Evolutionary conservation across 2,113 vertebrate species (phyloP).

Genomic region (Engystomops pustulosus): DNA sequence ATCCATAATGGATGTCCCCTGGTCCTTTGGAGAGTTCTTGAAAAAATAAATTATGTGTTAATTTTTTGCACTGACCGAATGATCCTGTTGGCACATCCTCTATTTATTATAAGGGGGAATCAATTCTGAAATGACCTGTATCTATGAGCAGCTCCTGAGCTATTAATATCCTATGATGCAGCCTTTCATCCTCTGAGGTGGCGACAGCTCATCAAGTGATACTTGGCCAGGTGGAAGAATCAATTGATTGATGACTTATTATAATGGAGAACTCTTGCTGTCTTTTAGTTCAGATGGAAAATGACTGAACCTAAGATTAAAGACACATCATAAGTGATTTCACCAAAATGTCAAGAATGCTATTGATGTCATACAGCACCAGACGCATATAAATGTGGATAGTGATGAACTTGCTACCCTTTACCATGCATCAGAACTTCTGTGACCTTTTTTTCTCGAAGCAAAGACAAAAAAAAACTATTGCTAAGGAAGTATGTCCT

Average conservation of each 20-base stretch:
- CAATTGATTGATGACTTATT: conserved; percentile 8
- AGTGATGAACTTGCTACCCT: too few relatives aligned
- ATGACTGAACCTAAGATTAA: neutral
- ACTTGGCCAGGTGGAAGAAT: neutral
- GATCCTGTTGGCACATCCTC: neutral
- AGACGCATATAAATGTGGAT: too few relatives aligned
- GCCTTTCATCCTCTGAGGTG: conserved; percentile 29
- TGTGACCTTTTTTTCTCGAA: too few relatives aligned
- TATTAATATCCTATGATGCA: conserved; percentile 10
- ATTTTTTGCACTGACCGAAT: too few relatives aligned
- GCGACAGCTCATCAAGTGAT: conserved; percentile 15
- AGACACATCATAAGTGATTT: neutral
- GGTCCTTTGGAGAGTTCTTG: too few relatives aligned
- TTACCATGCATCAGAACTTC: too few relatives aligned
- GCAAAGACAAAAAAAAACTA: too few relatives aligned
- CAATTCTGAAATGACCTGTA: conserved; percentile 4
- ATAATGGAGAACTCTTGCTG: neutral
- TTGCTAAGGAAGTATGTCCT: too few relatives aligned
- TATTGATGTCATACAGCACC: neutral
- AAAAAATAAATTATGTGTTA: too few relatives aligned
- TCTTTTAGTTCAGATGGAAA: neutral
- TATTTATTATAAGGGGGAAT: neutral
- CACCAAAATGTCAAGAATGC: neutral
- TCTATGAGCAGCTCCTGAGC: neutral
- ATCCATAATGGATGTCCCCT: too few relatives aligned